phyloP scores from a whole-genome alignment of 2,113 vertebrate species.

The Colossoma macropomum region DNA sequence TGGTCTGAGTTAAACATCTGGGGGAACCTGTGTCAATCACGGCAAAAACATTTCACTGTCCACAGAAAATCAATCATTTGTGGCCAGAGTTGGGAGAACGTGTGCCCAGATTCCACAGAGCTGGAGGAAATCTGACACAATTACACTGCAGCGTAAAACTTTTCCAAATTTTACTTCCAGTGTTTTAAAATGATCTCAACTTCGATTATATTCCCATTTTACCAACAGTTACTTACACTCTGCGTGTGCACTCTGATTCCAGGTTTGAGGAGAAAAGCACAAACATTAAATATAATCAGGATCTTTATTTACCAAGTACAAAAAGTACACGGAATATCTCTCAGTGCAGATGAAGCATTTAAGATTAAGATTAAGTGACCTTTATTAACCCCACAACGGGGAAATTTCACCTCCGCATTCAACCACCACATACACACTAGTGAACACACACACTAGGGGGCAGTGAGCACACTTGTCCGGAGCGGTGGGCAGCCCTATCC shows the following conservation, averaged over 20 bases:
- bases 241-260: neutral
- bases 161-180: slow-evolving; percentile 10
- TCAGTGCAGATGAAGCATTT: too few relatives aligned
- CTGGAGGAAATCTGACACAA: slow-evolving; percentile 27
- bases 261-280: neutral
- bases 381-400: too few relatives aligned
- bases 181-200: slow-evolving; percentile 24
- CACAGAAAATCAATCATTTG: slow-evolving; percentile 50
- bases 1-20: neutral
- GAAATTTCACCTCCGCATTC: too few relatives aligned
- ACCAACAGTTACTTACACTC: neutral
- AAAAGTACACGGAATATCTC: too few relatives aligned
- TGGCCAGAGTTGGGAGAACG: neutral
- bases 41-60: slow-evolving; percentile 42
- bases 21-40: slow-evolving; percentile 37
- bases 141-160: slow-evolving; percentile 15
- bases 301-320: too few relatives aligned
- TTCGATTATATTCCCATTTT: slow-evolving; percentile 21
- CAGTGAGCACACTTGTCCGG: too few relatives aligned
- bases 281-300: neutral
- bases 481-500: too few relatives aligned
- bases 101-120: slow-evolving; percentile 36
- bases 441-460: too few relatives aligned
- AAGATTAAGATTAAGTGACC: too few relatives aligned
- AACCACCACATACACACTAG: too few relatives aligned